Conservation (phyloP, 2,888 invertebrate genomes). For the Rotaria socialis region DNA sequence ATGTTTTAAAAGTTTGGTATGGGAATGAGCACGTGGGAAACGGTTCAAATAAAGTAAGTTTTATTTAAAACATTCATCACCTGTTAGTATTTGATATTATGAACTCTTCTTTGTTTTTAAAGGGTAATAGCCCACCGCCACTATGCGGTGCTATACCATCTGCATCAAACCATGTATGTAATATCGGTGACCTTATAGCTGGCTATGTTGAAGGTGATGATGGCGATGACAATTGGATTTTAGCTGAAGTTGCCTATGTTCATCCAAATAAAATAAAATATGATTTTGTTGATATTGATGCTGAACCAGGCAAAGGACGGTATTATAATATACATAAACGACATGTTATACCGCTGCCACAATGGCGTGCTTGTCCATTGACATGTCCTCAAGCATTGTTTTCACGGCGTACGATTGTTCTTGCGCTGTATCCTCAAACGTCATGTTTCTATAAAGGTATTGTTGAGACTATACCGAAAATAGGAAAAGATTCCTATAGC, state of each 20-base stretch:
- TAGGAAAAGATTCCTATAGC: constrained; percentile 84
- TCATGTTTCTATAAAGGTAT: constrained; percentile 96
- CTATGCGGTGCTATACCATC: constrained; percentile 78
- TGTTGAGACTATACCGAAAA: constrained; percentile 76
- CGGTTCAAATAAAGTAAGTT: constrained; percentile 23
- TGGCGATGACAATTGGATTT: constrained; percentile 84
- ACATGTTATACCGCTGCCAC: constrained; percentile 82
- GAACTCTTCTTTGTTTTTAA: constrained; percentile 65
- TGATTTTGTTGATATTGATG: constrained; percentile 91
- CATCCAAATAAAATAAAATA: constrained; percentile 69
- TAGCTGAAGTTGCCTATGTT: constrained; percentile 69
- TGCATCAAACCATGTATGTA: constrained; percentile 71
- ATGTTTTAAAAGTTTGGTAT: constrained; percentile 79
- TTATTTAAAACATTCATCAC: neutral
- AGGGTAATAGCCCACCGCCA: constrained; percentile 39
- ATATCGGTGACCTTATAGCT: constrained; percentile 89
- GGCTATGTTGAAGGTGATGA: constrained; percentile 70
- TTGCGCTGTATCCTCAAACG: constrained; percentile 95
- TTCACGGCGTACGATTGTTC: constrained; percentile 69
- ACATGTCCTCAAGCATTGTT: constrained; percentile 86
- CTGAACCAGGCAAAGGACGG: constrained; percentile 80
- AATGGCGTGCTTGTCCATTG: constrained; percentile 91
- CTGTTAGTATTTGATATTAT: too few species aligned
- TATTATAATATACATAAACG: constrained; percentile 73
- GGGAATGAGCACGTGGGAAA: constrained; percentile 29